Evolutionary conservation across 2,888 invertebrate species (phyloP), one percentile per base, ranked within the genome.

Genomic region (Argyresthia goedartella): DNA sequence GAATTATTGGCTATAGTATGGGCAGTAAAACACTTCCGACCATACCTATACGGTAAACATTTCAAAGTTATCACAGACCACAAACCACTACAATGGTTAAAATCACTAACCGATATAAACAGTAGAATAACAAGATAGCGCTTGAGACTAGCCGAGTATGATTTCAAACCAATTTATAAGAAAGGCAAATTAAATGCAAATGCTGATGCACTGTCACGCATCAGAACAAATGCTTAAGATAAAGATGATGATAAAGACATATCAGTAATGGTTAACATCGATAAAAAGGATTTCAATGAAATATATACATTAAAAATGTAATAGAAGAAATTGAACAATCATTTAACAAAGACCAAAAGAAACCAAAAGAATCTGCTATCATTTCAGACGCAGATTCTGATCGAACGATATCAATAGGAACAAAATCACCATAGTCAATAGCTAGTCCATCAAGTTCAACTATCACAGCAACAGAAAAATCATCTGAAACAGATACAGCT

Each of bases 41-140:
- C 65, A 0, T 71, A 71, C 48, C 42, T 72, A 1, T 67, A 63
- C 43, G 71, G 71, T 8, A 55, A 56, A n/a, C 61, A 63, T 44
- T 71, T 72, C 36, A 56, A 16, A 1, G 57, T 65, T 25, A 51
- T 59, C 8, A 69, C 63, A 0, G 67, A 68, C 55, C 65, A 66
- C 50, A 50, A 50, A 45, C 64, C 64, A 1, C 47, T 65, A 16
- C 41, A 41, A 14, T 67, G 65, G 63, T 47, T 66, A 10, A 50
- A 57, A 15, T 50, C 52, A 52, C 15, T 54, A 49, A 66, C 65
- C 55, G 65, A 71, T 39, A 64, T 66, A 1, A 56, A 59, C 9
- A 60, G 62, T 25, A 52, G 64, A 53, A 45, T 73, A 47, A 56
- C 65, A 8, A 34, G 68, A 39, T 75, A 69, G 71, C 50, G 62